These are phyloP conservation scores for Pachymerium ferrugineum DNA, from an alignment of 2,888 invertebrate genomes.

Conservation along the genomic window DNA sequence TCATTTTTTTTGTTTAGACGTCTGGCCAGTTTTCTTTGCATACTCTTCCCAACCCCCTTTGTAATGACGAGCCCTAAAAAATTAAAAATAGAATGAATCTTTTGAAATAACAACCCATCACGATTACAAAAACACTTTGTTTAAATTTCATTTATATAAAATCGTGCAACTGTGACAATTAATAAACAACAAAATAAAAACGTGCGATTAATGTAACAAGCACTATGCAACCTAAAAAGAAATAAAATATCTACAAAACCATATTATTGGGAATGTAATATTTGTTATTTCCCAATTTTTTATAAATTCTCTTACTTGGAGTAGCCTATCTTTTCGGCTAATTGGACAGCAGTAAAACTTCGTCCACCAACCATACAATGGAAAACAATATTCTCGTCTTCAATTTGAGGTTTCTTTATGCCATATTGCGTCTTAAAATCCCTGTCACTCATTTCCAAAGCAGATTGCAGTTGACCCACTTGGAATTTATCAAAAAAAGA, in stretches of 20 bases:
- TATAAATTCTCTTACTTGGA: slow-evolving; percentile 31
- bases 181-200: background rate
- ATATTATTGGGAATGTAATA: no score
- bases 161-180: background rate
- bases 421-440: slow-evolving; percentile 57
- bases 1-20: slow-evolving; percentile 31
- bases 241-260: background rate
- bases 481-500: background rate
- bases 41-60: slow-evolving; percentile 36
- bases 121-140: no score
- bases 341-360: slow-evolving; percentile 34
- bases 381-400: slow-evolving; percentile 42
- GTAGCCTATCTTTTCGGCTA: slow-evolving; percentile 31
- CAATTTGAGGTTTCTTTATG: slow-evolving; percentile 54
- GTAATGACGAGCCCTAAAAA: slow-evolving; percentile 35
- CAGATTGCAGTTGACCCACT: slow-evolving; percentile 45
- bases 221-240: background rate
- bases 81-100: background rate
- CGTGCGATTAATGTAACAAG: background rate
- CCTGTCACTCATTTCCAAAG: slow-evolving; percentile 51
- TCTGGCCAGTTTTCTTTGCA: slow-evolving; percentile 31
- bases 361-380: slow-evolving; percentile 36
- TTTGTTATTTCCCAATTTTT: no score
- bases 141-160: no score
- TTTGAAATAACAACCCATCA: no score